Conservation (phyloP, 2,888 invertebrate genomes). For the Polyommatus iphigenia region DNA sequence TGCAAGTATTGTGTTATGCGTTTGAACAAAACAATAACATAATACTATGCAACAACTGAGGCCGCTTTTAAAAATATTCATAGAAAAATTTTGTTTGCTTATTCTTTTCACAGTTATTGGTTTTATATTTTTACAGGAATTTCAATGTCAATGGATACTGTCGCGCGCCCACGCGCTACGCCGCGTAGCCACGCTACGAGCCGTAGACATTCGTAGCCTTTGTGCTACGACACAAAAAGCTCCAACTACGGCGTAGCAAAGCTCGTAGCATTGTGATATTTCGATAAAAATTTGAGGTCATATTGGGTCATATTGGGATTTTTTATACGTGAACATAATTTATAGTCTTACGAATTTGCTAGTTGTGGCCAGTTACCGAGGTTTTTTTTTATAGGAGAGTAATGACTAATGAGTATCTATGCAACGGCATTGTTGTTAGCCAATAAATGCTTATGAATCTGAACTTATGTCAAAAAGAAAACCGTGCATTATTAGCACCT, state of each 20-base stretch:
- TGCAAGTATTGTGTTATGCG: no score
- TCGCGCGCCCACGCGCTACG: not conserved
- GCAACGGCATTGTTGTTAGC: no score
- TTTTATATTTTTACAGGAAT: conserved; percentile 7
- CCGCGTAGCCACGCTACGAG: conserved; percentile 5
- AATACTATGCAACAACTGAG: not conserved
- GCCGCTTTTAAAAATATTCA: not conserved
- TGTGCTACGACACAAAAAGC: conserved; percentile 1
- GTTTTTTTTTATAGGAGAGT: no score
- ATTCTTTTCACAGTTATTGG: not conserved
- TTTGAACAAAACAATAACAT: not conserved
- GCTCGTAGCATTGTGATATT: not conserved
- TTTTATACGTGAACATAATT: not conserved
- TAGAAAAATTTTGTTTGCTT: not conserved
- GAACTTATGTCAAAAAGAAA: no score
- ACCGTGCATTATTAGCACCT: no score
- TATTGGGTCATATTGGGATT: not conserved
- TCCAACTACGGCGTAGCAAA: not conserved
- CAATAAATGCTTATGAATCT: no score
- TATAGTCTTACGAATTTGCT: no score
- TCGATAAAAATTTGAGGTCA: not conserved
- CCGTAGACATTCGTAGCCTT: conserved; percentile 3
- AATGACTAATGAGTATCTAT: no score
- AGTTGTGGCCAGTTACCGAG: no score
- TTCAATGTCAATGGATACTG: not conserved